These are phyloP conservation scores for Tretioscincus oriximinensis DNA, from an alignment of 2,113 vertebrate species.

Conservation along the genomic window DNA sequence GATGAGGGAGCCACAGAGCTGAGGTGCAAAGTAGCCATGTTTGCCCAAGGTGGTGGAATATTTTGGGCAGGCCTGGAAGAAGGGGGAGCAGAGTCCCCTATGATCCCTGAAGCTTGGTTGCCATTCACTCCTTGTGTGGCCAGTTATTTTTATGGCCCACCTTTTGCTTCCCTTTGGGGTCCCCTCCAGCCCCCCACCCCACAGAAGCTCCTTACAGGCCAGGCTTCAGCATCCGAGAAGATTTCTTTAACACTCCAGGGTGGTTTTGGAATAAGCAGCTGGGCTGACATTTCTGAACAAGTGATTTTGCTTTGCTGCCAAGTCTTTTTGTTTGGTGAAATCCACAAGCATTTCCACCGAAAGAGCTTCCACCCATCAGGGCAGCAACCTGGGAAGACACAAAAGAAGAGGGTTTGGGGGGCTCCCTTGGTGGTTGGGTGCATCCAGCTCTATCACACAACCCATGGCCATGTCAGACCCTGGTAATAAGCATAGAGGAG, in stretches of 20 bases:
- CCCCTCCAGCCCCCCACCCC: not conserved
- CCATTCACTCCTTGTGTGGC: too few relatives aligned
- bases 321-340: not conserved
- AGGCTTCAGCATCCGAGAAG: not conserved
- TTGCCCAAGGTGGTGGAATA: not conserved
- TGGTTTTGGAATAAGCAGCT: not conserved
- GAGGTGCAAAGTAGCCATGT: not conserved
- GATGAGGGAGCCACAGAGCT: too few relatives aligned
- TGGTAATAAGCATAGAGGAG: too few relatives aligned
- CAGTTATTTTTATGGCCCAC: too few relatives aligned
- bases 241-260: not conserved
- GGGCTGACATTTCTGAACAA: not conserved
- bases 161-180: not conserved
- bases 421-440: not conserved
- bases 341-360: conserved; percentile 22
- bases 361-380: conserved; percentile 19
- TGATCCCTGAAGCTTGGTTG: not conserved
- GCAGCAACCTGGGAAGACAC: conserved; percentile 44
- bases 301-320: not conserved
- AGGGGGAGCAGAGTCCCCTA: not conserved
- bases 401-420: not conserved
- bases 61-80: too few relatives aligned
- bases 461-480: too few relatives aligned
- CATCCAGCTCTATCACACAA: not conserved
- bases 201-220: not conserved